Evolutionary conservation across 2,113 vertebrate species (phyloP), one percentile per base, ranked within the genome.

Genomic region (Haemorhous mexicanus): DNA sequence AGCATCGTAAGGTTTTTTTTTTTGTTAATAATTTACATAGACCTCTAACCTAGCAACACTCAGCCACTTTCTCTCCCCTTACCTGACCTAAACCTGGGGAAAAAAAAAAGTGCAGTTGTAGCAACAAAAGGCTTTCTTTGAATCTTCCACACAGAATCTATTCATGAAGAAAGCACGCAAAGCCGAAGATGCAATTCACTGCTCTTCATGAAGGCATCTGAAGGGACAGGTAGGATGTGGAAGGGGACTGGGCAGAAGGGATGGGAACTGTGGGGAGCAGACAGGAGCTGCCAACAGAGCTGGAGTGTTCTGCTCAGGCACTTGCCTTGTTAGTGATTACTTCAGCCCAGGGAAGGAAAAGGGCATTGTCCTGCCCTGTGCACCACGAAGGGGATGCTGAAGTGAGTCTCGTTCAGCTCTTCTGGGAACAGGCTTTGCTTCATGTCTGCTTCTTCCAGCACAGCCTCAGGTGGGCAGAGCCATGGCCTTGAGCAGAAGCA

Each of bases 401-500:
- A 66, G 16, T 9, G 39, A 44, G 6, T 16, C 24, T 14, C 12
- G 20, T 43, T 73, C 67, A 61, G 5, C 32, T 61, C 2, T 3
- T 59, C 47, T 39, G 39, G 19, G 47, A 62, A 58, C 20, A 22
- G 2, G 20, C 35, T 67, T 33, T 50, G 43, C 28, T 49, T 83
- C 59, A 16, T 9, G 12, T 50, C 53, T 1, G 0, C 37, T 55
- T 62, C 58, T 55, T 61, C 35, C 5, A 69, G 46, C 41, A 18
- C 2, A 9, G 37, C 10, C 53, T 69, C 37, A 27, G 37, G 24
- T 1, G 0, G 27, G 49, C 53, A 90, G 50, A 52, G n/a, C 53
- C 30, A 30, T 0, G 2, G 46, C 21, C 2, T 0, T 46, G 43
- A 56, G 56, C 3, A 53, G 58, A 21, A 89, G 32, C 0, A 0